A percentile compares a stretch with the other conserved stretches of the same genome.
These are phyloP conservation scores for Drosophila burlai DNA, from an alignment of 1,140 invertebrate genomes.

Conservation along the genomic window DNA sequence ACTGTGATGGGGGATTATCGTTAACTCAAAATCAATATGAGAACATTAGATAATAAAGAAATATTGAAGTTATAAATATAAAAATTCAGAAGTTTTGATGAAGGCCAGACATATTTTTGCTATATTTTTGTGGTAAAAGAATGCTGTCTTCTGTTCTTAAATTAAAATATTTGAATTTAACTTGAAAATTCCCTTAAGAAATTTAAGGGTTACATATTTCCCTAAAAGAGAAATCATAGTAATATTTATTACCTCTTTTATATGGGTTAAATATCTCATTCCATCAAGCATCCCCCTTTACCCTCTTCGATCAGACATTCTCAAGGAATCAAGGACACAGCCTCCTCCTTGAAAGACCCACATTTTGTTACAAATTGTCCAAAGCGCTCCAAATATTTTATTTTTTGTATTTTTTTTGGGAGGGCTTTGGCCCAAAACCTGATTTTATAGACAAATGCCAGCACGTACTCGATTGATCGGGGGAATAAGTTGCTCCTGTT, in stretches of 20 bases:
- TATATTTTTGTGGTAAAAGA: too few relatives aligned
- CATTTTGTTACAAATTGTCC: constrained; percentile 63
- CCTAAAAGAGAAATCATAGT: too few relatives aligned
- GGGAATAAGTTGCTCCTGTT: constrained; percentile 51
- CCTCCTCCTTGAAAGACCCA: constrained; percentile 28
- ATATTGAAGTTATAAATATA: neutral
- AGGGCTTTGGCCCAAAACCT: constrained; percentile 46
- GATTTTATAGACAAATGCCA: constrained; percentile 77
- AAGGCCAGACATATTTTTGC: too few relatives aligned
- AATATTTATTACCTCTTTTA: neutral
- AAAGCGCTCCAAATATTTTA: constrained; percentile 51
- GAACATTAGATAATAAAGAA: neutral
- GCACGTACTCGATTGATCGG: constrained; percentile 71
- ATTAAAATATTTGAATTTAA: neutral
- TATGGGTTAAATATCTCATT: constrained; percentile 25
- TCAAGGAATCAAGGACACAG: constrained; percentile 45
- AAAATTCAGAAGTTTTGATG: neutral
- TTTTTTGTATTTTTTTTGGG: constrained; percentile 5
- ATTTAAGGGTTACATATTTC: neutral
- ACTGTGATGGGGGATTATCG: neutral
- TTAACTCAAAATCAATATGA: neutral
- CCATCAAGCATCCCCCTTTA: neutral
- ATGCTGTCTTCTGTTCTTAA: too few relatives aligned
- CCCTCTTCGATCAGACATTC: constrained; percentile 4
- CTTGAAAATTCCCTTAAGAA: neutral